Base-by-base conservation (phyloP, 2,888 invertebrate genomes). In the Oxytorus armatus region DNA sequence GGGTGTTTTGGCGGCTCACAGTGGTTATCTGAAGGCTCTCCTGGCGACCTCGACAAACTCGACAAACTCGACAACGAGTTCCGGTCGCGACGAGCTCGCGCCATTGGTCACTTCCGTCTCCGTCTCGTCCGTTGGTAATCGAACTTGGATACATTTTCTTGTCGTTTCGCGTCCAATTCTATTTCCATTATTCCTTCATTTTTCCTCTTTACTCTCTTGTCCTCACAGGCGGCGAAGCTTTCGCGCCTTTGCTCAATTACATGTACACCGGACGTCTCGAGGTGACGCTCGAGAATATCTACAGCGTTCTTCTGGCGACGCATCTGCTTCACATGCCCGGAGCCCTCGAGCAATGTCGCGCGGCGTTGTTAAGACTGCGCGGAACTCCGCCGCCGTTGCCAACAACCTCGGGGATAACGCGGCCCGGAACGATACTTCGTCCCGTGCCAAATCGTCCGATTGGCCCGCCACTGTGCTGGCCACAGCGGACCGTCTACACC, bases 221-320 rank as follows among this genome's bases (percentile, higher is more conserved):
- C 29, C 3, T 29, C 7, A 23, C 68, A 92, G 92, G 90, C 80
- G 91, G 90, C 3, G 92, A 92, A 72, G 91, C 92, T 79, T 96
- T 96, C 89, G 95, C 95, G 0, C 94, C 95, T 0, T 91, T 96
- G 3, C 91, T 96, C 39, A 95, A 95, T 21, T 96, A 95, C 92
- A 96, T 96, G 95, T 96, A 96, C 91, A 95, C 96, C 4, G 96
- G 96, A 21, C 95, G 94, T 84, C 91, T 96, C 86, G 95, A 95
- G 87, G 92, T 96, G 25, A 95, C 94, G 83, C 92, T 94, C 81
- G 94, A 94, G 76, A 96, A 96, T 91, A 95, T 96, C 82, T 95
- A 96, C 92, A 95, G 94, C 84, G 95, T 96, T 51, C 91, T 96
- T 8, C 90, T 96, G 79, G 96, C 96, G 3, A 95, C 96, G 8